These are phyloP conservation scores for Boloria euphrosyne DNA, from an alignment of 2,888 invertebrate genomes.

Conservation along the genomic window DNA sequence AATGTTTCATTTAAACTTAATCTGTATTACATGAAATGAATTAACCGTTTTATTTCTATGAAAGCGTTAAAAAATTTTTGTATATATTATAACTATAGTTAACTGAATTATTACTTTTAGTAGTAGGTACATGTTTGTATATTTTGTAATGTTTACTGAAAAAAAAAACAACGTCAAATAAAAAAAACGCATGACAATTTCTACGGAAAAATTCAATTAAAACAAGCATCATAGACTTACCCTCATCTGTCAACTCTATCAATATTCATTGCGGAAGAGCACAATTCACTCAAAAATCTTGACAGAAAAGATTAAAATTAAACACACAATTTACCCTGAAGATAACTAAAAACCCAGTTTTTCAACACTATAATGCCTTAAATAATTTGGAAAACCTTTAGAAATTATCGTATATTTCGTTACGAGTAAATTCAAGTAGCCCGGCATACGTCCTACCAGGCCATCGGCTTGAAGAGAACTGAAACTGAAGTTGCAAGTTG, in stretches of 20 bases:
- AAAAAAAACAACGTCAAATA: not conserved
- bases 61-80: too few species aligned
- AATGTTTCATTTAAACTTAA: constrained; percentile 19
- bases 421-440: constrained; percentile 43
- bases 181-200: not conserved
- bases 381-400: not conserved
- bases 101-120: too few species aligned
- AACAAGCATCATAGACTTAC: constrained; percentile 56
- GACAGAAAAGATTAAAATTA: constrained; percentile 33
- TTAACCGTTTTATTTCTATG: not conserved
- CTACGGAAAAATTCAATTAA: constrained; percentile 30
- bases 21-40: constrained; percentile 23
- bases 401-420: constrained; percentile 43
- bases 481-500: constrained; percentile 43
- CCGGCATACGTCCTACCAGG: constrained; percentile 52
- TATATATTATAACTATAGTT: too few species aligned
- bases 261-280: constrained; percentile 55
- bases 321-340: not conserved
- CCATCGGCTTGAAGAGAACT: constrained; percentile 60
- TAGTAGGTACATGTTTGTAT: too few species aligned
- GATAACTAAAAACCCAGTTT: not conserved
- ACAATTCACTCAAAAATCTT: constrained; percentile 53
- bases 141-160: too few species aligned
- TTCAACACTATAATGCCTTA: constrained; percentile 12
- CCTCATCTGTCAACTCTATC: constrained; percentile 58